These are phyloP conservation scores for Cyprinodon variegatus DNA, from an alignment of 2,113 vertebrate genomes.

Conservation along the genomic window DNA sequence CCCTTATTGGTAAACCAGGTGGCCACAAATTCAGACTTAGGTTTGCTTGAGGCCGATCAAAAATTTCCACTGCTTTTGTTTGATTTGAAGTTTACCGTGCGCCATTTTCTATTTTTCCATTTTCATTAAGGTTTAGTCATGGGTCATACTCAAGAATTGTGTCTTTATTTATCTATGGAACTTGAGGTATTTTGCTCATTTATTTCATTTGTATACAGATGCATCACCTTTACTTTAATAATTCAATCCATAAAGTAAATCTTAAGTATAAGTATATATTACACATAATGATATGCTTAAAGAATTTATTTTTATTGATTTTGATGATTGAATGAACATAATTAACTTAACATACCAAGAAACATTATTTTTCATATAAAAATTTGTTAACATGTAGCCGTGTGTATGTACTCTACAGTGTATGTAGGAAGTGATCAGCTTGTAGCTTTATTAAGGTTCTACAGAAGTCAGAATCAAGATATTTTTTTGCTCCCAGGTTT, in stretches of 20 bases:
- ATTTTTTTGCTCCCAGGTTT: too few species aligned
- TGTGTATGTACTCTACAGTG: neutral
- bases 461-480: too few species aligned
- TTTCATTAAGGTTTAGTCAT: neutral
- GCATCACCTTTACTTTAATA: neutral
- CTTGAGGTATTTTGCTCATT: too few species aligned
- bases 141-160: neutral
- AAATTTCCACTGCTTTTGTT: neutral
- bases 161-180: neutral
- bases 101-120: neutral
- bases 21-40: neutral
- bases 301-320: neutral
- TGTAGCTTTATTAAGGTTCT: neutral
- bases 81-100: neutral
- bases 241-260: neutral
- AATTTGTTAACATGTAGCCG: neutral
- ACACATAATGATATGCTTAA: neutral
- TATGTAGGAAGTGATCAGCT: neutral
- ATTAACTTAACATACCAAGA: too few species aligned
- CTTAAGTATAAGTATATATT: neutral
- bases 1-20: too few species aligned
- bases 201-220: neutral
- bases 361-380: too few species aligned
- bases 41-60: neutral
- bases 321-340: neutral